These are phyloP conservation scores for Temnothorax nylanderi DNA, from an alignment of 1,140 invertebrate species.

Conservation along the genomic window DNA sequence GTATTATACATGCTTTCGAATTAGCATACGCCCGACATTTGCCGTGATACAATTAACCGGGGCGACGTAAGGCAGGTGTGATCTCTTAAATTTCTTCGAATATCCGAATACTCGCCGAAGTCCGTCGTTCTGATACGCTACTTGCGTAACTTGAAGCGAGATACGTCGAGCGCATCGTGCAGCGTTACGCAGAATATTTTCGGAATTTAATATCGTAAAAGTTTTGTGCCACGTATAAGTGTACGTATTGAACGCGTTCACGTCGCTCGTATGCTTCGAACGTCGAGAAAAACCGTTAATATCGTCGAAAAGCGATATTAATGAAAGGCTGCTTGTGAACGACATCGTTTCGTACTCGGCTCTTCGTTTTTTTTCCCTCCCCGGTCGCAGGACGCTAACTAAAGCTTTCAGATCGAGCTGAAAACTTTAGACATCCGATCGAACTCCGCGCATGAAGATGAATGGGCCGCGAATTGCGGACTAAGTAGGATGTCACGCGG, in stretches of 20 bases:
- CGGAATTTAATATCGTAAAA: slow-evolving; percentile 3
- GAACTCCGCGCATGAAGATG: slow-evolving; percentile 67
- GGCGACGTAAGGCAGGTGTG: slow-evolving; percentile 11
- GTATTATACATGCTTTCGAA: slow-evolving; percentile 57
- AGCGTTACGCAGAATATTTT: background rate
- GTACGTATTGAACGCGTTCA: background rate
- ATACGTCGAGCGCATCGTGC: background rate
- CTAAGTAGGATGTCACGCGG: slow-evolving; percentile 76
- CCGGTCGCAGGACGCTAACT: slow-evolving; percentile 39
- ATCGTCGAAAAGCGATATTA: slow-evolving; percentile 21
- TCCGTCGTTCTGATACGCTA: no score
- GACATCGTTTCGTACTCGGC: slow-evolving; percentile 56
- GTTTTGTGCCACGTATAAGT: background rate
- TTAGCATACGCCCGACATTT: slow-evolving; percentile 55
- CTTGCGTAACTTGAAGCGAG: background rate
- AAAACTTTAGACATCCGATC: slow-evolving; percentile 63
- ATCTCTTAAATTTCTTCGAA: slow-evolving; percentile 43
- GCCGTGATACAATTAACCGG: slow-evolving; percentile 57
- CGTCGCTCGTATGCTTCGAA: background rate
- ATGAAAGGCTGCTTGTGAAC: slow-evolving; percentile 45
- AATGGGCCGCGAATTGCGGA: slow-evolving; percentile 70
- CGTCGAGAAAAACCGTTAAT: slow-evolving; percentile 24
- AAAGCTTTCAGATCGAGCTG: slow-evolving; percentile 57
- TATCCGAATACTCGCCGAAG: background rate
- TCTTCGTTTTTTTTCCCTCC: slow-evolving; percentile 13